Evolutionary conservation across 2,797 vertebrate species (phyloP), one percentile per base, ranked within the genome.

Genomic region (Argentina silus): DNA sequence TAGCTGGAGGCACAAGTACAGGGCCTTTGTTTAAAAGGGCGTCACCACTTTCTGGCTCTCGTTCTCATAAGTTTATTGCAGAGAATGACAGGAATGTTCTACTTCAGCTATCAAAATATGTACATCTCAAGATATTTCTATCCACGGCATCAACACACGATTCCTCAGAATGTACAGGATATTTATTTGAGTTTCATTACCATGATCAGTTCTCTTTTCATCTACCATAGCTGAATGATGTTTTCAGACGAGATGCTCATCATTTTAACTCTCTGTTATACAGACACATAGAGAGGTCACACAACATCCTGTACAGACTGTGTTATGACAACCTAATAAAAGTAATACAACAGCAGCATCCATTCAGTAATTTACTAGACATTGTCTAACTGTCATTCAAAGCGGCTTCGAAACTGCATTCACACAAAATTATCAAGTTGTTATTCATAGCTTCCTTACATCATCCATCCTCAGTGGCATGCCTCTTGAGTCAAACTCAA

Each of bases 81-180:
- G 51, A 85, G 90, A 92, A 92, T 91, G 90, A 82, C 67, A 64
- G 89, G 92, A 93, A 92, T 93, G 90, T 89, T 92, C 89, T 81
- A 81, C 80, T 75, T 85, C 82, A 89, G 83, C 89, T 90, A 90
- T 91, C 86, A 89, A 89, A 92, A 89, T 86, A 91, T 87, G 86
- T 83, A 78, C 48, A 90, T 88, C 82, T 83, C 27, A 82, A 79
- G 77, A 67, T 88, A 87, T 83, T 80, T 84, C 79, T 82, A 75
- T 66, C 76, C 70, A 23, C 69, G 73, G 72, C 78, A 55, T 80
- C 72, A 67, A 70, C 68, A 23, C 17, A 23, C 42, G 19, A 69
- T 69, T 69, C 55, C 55, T 63, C 67, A 51, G 6, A 60, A n/a
- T 21, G 17, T 21, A 10, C 27, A 2, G 27, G 27, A 36, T 36